phyloP scores from a whole-genome alignment of 2,113 vertebrate genomes.

The Sula dactylatra region DNA sequence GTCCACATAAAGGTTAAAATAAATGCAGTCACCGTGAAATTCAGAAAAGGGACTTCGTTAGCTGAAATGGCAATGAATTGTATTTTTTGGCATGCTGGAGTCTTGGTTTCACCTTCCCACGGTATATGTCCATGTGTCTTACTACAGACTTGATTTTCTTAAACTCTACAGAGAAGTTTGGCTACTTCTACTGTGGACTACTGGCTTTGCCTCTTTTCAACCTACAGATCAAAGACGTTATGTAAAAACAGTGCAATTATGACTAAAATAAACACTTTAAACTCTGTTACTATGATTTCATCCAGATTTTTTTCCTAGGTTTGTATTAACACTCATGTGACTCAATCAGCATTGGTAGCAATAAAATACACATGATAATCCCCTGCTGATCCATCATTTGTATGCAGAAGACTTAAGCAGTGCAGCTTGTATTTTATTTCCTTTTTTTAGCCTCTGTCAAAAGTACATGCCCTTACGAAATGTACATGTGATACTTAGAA shows the following conservation, averaged over 20 bases:
- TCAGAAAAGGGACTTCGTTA: neutral
- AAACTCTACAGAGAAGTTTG: neutral
- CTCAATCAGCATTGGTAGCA: constrained; percentile 33
- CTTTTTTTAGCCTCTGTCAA: constrained; percentile 23
- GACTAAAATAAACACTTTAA: constrained; percentile 51
- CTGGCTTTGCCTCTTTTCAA: constrained; percentile 42
- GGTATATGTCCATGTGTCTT: neutral
- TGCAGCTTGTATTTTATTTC: constrained; percentile 32
- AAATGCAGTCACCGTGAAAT: neutral
- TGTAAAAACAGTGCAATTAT: constrained; percentile 36
- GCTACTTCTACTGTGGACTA: constrained; percentile 22
- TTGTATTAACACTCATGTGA: constrained; percentile 28
- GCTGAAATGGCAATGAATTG: neutral
- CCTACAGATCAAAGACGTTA: constrained; percentile 13
- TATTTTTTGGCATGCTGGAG: neutral
- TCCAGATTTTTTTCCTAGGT: constrained; percentile 13
- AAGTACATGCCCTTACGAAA: constrained; percentile 36
- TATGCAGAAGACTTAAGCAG: constrained; percentile 3
- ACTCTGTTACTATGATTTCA: constrained; percentile 15
- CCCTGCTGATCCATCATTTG: constrained; percentile 37
- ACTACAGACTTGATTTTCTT: neutral
- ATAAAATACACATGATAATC: constrained; percentile 17
- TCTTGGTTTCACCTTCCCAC: neutral
- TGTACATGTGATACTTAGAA: constrained; percentile 22
- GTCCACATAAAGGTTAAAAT: neutral